These are phyloP conservation scores for Clarias magur DNA, from an alignment of 2,113 vertebrate genomes.

Conservation along the genomic window DNA sequence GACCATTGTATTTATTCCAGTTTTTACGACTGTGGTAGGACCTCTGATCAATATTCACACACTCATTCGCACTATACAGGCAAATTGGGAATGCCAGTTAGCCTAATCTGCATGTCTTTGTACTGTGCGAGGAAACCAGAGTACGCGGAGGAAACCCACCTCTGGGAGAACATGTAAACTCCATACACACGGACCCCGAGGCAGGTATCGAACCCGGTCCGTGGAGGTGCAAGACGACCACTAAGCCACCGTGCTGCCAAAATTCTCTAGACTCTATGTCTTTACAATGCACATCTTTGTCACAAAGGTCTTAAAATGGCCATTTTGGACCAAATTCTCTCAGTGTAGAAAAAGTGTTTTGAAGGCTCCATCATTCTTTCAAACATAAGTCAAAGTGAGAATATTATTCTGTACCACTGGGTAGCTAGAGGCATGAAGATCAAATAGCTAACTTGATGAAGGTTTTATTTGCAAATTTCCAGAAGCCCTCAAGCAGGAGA, in stretches of 20 bases:
- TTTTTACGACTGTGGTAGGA: too few relatives aligned
- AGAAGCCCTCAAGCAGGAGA: neutral
- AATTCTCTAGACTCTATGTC: neutral
- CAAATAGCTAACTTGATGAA: neutral
- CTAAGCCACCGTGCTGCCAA: neutral
- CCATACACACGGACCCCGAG: too few relatives aligned
- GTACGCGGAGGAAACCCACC: too few relatives aligned
- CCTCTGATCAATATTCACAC: too few relatives aligned
- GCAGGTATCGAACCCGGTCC: too few relatives aligned
- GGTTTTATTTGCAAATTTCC: neutral
- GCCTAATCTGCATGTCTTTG: too few relatives aligned
- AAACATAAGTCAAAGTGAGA: conserved; percentile 1
- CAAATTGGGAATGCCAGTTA: too few relatives aligned
- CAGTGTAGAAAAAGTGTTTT: conserved; percentile 25
- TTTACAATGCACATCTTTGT: conserved; percentile 1
- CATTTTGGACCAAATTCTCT: conserved; percentile 30
- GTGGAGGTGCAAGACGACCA: too few relatives aligned
- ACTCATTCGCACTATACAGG: too few relatives aligned
- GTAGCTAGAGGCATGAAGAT: neutral
- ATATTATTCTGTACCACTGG: neutral
- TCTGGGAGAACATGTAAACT: too few relatives aligned
- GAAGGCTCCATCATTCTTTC: conserved; percentile 32
- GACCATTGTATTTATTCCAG: too few relatives aligned
- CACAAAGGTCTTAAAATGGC: neutral
- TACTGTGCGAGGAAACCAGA: too few relatives aligned